Conservation (phyloP, 1,140 invertebrate species). For the Hypsibius dujardini region DNA sequence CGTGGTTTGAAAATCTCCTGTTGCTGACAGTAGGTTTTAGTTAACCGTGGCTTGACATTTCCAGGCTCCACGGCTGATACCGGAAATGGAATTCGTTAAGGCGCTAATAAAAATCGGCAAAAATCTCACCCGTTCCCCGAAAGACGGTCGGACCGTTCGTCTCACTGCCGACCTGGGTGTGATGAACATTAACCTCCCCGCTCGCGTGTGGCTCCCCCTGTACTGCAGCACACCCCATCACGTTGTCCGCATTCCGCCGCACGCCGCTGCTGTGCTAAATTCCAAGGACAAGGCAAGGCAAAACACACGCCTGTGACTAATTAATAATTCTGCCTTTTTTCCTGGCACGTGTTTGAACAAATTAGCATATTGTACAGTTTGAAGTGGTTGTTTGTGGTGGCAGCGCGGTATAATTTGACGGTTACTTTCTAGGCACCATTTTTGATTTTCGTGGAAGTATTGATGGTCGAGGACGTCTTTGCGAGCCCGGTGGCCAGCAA, state of each 20-base stretch:
- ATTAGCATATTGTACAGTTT: constrained; percentile 35
- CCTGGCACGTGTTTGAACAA: too few species aligned
- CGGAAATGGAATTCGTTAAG: constrained; percentile 64
- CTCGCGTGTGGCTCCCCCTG: constrained; percentile 86
- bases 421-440: constrained; percentile 61
- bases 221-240: constrained; percentile 48
- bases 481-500: constrained; percentile 57
- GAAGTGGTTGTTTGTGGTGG: background rate
- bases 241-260: constrained; percentile 75
- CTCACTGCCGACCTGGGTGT: constrained; percentile 75
- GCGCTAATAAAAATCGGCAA: constrained; percentile 76
- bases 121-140: constrained; percentile 65
- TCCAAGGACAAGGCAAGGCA: constrained; percentile 98
- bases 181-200: constrained; percentile 87
- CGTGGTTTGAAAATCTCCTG: too few species aligned
- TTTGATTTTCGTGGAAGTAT: constrained; percentile 87
- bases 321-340: too few species aligned
- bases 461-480: constrained; percentile 70
- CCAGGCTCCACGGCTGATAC: constrained; percentile 54
- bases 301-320: too few species aligned
- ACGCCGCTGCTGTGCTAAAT: constrained; percentile 86
- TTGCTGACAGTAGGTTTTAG: too few species aligned
- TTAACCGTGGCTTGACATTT: constrained; percentile 11
- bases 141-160: constrained; percentile 73
- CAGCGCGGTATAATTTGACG: constrained; percentile 14